phyloP scores from a whole-genome alignment of 2,797 vertebrate genomes.

The Pelodytes ibericus region DNA sequence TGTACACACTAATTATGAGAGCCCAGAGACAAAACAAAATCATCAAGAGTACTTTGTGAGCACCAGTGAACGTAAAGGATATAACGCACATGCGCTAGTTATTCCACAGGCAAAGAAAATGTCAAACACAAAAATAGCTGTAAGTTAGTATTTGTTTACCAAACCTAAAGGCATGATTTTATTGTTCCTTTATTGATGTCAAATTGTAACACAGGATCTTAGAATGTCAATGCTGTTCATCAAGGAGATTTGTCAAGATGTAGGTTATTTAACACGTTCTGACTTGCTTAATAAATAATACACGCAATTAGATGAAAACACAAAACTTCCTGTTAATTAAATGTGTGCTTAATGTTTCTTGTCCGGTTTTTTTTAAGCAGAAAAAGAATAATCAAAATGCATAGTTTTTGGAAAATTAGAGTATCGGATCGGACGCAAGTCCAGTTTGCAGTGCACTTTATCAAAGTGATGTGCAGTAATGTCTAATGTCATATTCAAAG shows the following conservation, averaged over 20 bases:
- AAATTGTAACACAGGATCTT: background rate
- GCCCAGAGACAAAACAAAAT: constrained; percentile 34
- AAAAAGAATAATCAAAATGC: too few relatives aligned
- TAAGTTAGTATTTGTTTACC: constrained; percentile 19
- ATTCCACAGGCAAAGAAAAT: constrained; percentile 40
- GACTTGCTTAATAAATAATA: too few relatives aligned
- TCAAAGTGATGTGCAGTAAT: too few relatives aligned
- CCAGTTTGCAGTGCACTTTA: too few relatives aligned
- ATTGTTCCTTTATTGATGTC: constrained; percentile 8
- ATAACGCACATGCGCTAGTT: constrained; percentile 1
- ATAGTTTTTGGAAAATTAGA: too few relatives aligned
- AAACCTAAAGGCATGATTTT: constrained; percentile 11
- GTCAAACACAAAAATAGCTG: constrained; percentile 40
- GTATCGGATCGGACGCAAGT: too few relatives aligned
- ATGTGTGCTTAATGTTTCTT: too few relatives aligned
- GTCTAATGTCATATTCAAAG: too few relatives aligned
- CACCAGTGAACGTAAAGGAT: constrained; percentile 32
- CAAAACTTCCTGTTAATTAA: too few relatives aligned
- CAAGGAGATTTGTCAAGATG: background rate
- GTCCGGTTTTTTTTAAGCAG: too few relatives aligned
- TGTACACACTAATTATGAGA: constrained; percentile 34
- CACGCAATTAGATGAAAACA: too few relatives aligned
- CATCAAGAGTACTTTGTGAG: constrained; percentile 13
- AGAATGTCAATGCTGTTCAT: background rate
- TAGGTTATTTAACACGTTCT: too few relatives aligned